A percentile compares a stretch with the other conserved stretches of the same genome.
These are phyloP conservation scores for Anarsia innoxiella DNA, from an alignment of 2,888 invertebrate species.

Conservation along the genomic window DNA sequence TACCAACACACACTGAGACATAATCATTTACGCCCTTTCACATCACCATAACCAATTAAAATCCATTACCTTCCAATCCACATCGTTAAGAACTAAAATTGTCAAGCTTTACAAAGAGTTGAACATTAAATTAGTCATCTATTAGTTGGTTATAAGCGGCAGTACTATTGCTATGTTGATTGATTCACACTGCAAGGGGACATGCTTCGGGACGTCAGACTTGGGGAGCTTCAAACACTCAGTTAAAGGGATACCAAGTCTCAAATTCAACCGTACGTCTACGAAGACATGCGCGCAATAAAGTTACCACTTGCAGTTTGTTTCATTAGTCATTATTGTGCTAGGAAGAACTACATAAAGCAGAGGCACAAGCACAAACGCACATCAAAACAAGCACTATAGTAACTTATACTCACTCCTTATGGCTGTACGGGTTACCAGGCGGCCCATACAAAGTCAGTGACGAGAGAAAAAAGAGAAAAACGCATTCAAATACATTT, in stretches of 20 bases:
- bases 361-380: constrained; percentile 73
- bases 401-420: constrained; percentile 82
- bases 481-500: constrained; percentile 77
- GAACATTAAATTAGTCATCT: constrained; percentile 69
- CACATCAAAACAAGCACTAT: constrained; percentile 73
- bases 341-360: constrained; percentile 69
- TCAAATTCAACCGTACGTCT: constrained; percentile 34
- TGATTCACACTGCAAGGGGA: constrained; percentile 67
- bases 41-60: constrained; percentile 71
- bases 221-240: constrained; percentile 35
- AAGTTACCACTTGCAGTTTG: constrained; percentile 69
- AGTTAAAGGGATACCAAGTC: constrained; percentile 50
- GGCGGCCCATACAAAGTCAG: constrained; percentile 81
- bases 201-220: constrained; percentile 54
- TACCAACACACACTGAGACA: constrained; percentile 80
- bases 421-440: constrained; percentile 79
- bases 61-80: constrained; percentile 74
- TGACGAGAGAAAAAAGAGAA: constrained; percentile 77
- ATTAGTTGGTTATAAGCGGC: constrained; percentile 60
- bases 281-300: constrained; percentile 48
- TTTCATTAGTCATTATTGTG: constrained; percentile 43
- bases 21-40: constrained; percentile 66
- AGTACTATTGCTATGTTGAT: constrained; percentile 50
- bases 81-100: constrained; percentile 69
- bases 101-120: constrained; percentile 70